A percentile compares a stretch with the other conserved stretches of the same genome.
Conservation (phyloP, 2,888 invertebrate species). For the Podotricha telesiphe region DNA sequence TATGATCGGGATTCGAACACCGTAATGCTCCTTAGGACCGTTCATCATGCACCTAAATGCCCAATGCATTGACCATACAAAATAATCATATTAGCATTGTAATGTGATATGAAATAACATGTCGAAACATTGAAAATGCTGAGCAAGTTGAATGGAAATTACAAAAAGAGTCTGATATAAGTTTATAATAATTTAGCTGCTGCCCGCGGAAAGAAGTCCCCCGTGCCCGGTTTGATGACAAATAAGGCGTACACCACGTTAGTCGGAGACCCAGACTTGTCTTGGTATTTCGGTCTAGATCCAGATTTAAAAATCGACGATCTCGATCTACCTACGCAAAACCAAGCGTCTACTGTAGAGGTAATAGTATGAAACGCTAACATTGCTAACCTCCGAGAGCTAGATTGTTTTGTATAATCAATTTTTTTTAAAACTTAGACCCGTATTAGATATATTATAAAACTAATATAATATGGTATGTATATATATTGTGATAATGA, state of each 20-base stretch:
- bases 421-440: no score
- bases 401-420: not conserved
- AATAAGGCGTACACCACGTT: conserved; percentile 64
- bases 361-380: conserved; percentile 47
- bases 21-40: not conserved
- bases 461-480: no score
- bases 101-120: no score
- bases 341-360: conserved; percentile 66
- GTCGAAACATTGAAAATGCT: no score
- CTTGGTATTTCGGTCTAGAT: conserved; percentile 80
- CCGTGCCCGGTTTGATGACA: conserved; percentile 65
- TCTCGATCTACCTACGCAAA: conserved; percentile 64
- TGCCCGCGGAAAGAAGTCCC: conserved; percentile 62
- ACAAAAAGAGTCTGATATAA: not conserved
- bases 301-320: conserved; percentile 79
- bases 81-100: no score
- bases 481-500: no score
- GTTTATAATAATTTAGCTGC: conserved; percentile 44
- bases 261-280: conserved; percentile 68
- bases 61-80: no score
- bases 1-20: not conserved
- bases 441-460: no score
- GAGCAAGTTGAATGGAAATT: no score
- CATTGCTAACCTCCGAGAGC: conserved; percentile 2
- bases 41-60: no score